phyloP scores from a whole-genome alignment of 2,797 vertebrate species.

The Amblyopsis hoosieri region DNA sequence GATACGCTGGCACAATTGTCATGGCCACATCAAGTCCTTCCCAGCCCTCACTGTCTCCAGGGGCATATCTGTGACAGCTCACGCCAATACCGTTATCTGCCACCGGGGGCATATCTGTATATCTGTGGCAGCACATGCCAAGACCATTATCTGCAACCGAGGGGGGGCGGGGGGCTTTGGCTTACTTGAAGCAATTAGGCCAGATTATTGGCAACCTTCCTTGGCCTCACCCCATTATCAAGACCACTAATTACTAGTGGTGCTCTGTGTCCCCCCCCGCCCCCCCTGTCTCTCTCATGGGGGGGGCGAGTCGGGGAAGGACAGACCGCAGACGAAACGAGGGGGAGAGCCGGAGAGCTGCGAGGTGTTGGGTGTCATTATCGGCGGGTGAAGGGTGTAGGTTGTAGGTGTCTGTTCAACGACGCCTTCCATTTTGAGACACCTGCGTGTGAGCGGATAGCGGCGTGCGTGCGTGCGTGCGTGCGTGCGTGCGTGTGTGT shows the following conservation, averaged over 20 bases:
- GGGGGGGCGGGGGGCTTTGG: constrained; percentile 51
- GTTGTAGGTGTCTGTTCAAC: constrained; percentile 1
- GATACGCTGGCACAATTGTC: too few relatives aligned
- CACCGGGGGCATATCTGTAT: constrained; percentile 28
- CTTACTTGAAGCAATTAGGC: constrained; percentile 79
- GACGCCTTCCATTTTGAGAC: constrained; percentile 30
- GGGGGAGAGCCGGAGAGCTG: neutral
- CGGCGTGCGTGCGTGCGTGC: constrained; percentile 12
- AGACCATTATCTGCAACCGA: constrained; percentile 69
- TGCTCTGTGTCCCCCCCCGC: constrained; percentile 48
- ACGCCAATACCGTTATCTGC: constrained; percentile 33
- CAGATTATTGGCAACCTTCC: constrained; percentile 80
- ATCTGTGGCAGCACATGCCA: constrained; percentile 69
- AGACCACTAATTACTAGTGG: constrained; percentile 82
- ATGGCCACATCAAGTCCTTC: too few relatives aligned
- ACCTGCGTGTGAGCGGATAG: neutral
- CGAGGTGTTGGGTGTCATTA: constrained; percentile 29
- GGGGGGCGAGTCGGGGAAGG: neutral
- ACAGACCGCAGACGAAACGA: neutral
- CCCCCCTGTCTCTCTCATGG: neutral
- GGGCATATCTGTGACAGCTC: constrained; percentile 34
- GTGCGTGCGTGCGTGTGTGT: neutral
- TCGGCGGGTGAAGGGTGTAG: neutral
- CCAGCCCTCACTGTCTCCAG: too few relatives aligned
- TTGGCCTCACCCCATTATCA: constrained; percentile 79